Evolutionary conservation across 2,888 invertebrate genomes (phyloP), one percentile per base, ranked within the genome.

Genomic region (Leptopilina drosophilae): DNA sequence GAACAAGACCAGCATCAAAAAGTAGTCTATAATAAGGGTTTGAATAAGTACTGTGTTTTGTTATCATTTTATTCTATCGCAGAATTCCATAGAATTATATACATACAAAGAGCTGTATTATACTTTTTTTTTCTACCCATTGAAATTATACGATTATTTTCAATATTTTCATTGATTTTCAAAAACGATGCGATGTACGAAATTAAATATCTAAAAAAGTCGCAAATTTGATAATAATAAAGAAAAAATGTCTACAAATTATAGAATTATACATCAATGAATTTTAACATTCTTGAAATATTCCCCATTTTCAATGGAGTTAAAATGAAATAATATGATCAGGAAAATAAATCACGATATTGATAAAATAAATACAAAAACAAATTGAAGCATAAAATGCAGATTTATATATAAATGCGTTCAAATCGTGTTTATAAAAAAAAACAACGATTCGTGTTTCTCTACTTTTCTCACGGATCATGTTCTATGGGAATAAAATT

Each of bases 1-100:
- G 46, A 67, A 53, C 67, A 26, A 49, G 67, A 26, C 49, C 49
- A 20, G 49, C 67, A 67, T 67, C 20, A 49, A 20, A 49, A 67
- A 67, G 67, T 20, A 67, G 49, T 8, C 67, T 49, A 20, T 67
- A 49, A 67, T 67, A 46, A 49, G 49, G 20, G 46, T 20, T 20
- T 20, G 20, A 49, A 49, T 67, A 49, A 20, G 67, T 67, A 49
- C 46, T 33, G 33, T 20, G 1, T 1, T 11, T 26, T 67, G n/a
- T 20, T 67, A 49, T 49, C 46, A n/a, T 26, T 67, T 15, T 46
- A 15, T 9, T 12, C 46, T 15, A 67, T 20, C n/a, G 11, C 46
- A 15, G 46, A 49, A 49, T 67, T 67, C 26, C 12, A 7, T 14
- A 7, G 46, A 46, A 12, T 67, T 46, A 12, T 33, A 33, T 53